Conservation (phyloP, 1,140 invertebrate species). For the Heliconius congener region DNA sequence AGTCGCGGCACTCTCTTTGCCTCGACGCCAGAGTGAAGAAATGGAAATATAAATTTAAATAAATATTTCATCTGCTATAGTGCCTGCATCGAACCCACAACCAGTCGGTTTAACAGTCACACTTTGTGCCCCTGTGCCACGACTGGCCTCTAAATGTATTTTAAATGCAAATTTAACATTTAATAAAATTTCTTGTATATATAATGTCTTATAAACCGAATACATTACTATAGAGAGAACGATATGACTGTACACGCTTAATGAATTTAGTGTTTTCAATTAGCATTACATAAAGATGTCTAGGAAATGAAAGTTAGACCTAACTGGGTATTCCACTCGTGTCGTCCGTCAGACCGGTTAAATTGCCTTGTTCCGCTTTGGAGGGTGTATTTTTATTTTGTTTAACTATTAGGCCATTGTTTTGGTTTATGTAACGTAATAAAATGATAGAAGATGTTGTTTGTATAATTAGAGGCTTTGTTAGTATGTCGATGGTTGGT, state of each 20-base stretch:
- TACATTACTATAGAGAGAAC: background rate
- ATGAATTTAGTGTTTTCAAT: slow-evolving; percentile 48
- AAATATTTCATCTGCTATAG: no score
- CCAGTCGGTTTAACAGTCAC: no score
- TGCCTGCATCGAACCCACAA: no score
- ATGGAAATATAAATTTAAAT: no score
- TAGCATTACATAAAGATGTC: slow-evolving; percentile 52
- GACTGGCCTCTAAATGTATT: no score
- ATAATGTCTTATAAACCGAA: background rate
- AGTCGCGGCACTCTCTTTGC: no score
- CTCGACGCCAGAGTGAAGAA: no score
- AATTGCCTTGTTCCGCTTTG: slow-evolving; percentile 19
- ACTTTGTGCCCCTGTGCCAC: no score
- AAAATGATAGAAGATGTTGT: background rate
- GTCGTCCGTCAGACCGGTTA: slow-evolving; percentile 19
- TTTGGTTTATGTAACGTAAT: slow-evolving; percentile 5
- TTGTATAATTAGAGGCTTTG: background rate
- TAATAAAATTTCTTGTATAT: no score
- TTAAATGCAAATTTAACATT: no score
- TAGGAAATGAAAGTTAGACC: slow-evolving; percentile 60
- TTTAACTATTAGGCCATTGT: slow-evolving; percentile 3
- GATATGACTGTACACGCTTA: slow-evolving; percentile 19
- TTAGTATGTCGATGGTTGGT: background rate
- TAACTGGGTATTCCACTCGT: slow-evolving; percentile 13
- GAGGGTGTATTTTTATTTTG: slow-evolving; percentile 7